phyloP scores from a whole-genome alignment of 1,140 invertebrate genomes.

The Calephelis virginiensis region DNA sequence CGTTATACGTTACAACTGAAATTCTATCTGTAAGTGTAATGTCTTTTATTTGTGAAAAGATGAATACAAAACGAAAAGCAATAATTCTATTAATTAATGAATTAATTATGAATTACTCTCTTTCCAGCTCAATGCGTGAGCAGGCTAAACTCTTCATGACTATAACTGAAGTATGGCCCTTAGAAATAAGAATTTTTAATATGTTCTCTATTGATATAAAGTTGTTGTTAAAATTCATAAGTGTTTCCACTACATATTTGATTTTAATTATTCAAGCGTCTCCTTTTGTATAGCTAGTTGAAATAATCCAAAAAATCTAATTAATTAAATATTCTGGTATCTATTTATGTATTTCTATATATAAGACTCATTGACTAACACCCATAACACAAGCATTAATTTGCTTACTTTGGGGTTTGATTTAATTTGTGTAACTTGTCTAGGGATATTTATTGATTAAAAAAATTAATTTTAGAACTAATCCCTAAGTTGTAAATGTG shows the following conservation, averaged over 20 bases:
- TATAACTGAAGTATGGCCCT: constrained; percentile 21
- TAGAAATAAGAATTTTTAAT: constrained; percentile 12
- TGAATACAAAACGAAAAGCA: neutral
- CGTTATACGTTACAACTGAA: neutral
- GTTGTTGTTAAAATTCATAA: constrained; percentile 21
- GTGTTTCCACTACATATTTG: constrained; percentile 17
- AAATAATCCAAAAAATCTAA: no score
- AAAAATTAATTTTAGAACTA: no score
- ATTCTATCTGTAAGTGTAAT: constrained; percentile 14
- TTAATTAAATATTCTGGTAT: no score
- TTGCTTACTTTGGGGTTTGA: no score
- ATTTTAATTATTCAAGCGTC: constrained; percentile 24
- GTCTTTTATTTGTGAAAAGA: constrained; percentile 19
- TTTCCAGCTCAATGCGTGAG: constrained; percentile 16
- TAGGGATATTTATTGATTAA: no score
- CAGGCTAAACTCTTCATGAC: constrained; percentile 25
- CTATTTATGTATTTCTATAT: no score
- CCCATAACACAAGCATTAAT: no score
- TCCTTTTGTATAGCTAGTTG: constrained; percentile 10
- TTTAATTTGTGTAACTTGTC: no score
- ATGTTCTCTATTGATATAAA: constrained; percentile 22
- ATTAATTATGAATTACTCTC: constrained; percentile 21
- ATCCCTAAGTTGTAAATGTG: no score
- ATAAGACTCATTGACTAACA: no score
- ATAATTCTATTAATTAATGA: constrained; percentile 21